Conservation (phyloP, 2,888 invertebrate species). For the Drosophila anomalata region DNA sequence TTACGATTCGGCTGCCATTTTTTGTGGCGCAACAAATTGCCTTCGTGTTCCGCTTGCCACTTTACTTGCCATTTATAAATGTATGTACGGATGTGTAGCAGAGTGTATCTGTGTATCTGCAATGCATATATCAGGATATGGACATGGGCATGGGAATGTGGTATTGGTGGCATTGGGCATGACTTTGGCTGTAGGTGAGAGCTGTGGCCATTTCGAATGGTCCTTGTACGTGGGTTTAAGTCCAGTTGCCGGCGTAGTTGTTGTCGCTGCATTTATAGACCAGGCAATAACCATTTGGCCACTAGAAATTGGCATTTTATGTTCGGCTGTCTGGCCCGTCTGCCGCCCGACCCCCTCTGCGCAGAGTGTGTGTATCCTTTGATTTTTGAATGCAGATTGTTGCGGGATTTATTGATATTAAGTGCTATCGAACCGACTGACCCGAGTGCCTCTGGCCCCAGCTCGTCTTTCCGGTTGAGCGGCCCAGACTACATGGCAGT, state of each 20-base stretch:
- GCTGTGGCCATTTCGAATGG: constrained; percentile 50
- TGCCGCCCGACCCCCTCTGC: constrained; percentile 15
- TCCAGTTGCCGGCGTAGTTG: constrained; percentile 38
- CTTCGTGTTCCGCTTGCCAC: constrained; percentile 61
- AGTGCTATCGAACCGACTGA: constrained; percentile 57
- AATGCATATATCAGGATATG: constrained; percentile 18
- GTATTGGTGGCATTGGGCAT: too few species aligned
- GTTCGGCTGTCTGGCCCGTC: constrained; percentile 59
- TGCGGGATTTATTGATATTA: constrained; percentile 70
- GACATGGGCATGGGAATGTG: constrained; percentile 20
- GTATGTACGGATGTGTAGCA: not conserved
- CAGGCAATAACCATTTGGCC: constrained; percentile 80
- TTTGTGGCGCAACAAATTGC: constrained; percentile 66
- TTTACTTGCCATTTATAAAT: constrained; percentile 49
- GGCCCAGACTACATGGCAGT: constrained; percentile 15
- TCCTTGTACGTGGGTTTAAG: constrained; percentile 55
- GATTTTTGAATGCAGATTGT: constrained; percentile 77
- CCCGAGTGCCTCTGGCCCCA: not conserved
- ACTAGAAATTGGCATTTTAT: constrained; percentile 81
- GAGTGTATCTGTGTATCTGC: constrained; percentile 19
- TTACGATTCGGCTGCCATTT: constrained; percentile 13
- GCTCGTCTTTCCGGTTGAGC: constrained; percentile 1
- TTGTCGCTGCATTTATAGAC: constrained; percentile 48
- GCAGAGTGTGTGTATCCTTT: constrained; percentile 59
- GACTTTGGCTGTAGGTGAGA: constrained; percentile 42